These are phyloP conservation scores for Pogonocherus hispidulus DNA, from an alignment of 2,888 invertebrate species.

Conservation along the genomic window DNA sequence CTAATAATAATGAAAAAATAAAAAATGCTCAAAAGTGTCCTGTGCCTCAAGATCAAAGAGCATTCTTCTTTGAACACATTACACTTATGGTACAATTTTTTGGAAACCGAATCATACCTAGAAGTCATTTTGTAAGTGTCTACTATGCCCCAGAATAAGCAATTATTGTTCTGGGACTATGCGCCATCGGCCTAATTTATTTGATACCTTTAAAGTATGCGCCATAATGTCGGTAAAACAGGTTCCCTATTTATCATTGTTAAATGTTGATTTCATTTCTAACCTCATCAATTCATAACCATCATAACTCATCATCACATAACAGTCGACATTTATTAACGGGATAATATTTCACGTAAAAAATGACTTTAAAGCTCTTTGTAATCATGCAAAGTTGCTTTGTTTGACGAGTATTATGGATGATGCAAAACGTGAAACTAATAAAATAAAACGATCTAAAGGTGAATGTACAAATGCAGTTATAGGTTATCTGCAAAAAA, in stretches of 20 bases:
- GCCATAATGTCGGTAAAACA: conserved; percentile 20
- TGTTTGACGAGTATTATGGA: conserved; percentile 56
- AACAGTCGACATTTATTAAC: conserved; percentile 28
- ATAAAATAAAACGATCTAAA: conserved; percentile 76
- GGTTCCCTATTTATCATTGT: conserved; percentile 7
- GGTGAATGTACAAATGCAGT: conserved; percentile 78
- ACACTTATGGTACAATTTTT: too few relatives aligned
- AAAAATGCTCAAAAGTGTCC: too few relatives aligned
- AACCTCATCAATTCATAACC: too few relatives aligned
- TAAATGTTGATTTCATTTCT: conserved; percentile 31
- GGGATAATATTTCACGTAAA: conserved; percentile 32
- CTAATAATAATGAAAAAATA: too few relatives aligned
- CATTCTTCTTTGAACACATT: too few relatives aligned
- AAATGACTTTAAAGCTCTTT: conserved; percentile 19
- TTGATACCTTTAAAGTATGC: background rate
- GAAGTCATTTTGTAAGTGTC: too few relatives aligned
- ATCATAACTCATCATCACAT: conserved; percentile 25
- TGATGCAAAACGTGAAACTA: conserved; percentile 60
- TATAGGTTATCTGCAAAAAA: conserved; percentile 77
- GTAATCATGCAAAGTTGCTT: conserved; percentile 2
- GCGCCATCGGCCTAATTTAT: too few relatives aligned
- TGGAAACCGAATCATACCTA: too few relatives aligned
- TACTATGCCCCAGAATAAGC: too few relatives aligned
- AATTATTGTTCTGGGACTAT: too few relatives aligned
- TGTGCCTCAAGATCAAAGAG: too few relatives aligned